phyloP scores from a whole-genome alignment of 2,888 invertebrate genomes.

The Cataglyphis cursor region DNA sequence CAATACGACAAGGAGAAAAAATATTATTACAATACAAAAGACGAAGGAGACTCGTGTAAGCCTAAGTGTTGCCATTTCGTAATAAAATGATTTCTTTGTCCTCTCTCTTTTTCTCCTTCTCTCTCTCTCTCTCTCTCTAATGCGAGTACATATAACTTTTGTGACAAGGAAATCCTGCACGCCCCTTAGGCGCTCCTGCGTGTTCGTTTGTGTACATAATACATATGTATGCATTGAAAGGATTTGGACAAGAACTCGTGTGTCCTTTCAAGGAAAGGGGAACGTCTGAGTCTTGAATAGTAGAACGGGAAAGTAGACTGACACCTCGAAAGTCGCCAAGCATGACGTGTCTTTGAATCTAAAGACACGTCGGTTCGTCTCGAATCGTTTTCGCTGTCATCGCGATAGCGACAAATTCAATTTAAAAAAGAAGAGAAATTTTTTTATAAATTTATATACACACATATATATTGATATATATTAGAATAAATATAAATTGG shows the following conservation, averaged over 20 bases:
- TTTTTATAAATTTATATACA: not conserved
- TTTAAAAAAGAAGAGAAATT: not conserved
- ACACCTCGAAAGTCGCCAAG: constrained; percentile 59
- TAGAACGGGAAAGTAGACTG: constrained; percentile 54
- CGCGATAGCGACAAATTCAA: constrained; percentile 11
- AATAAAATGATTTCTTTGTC: constrained; percentile 81
- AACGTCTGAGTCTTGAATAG: constrained; percentile 35
- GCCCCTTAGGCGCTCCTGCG: constrained; percentile 34
- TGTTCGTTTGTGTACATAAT: constrained; percentile 40
- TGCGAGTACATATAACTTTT: constrained; percentile 66
- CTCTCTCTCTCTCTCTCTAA: constrained; percentile 22
- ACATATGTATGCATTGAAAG: constrained; percentile 74
- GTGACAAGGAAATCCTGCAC: constrained; percentile 65
- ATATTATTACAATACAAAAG: constrained; percentile 78
- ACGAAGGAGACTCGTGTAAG: constrained; percentile 56
- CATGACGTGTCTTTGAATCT: constrained; percentile 72
- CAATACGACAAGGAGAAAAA: constrained; percentile 71
- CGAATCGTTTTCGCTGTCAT: constrained; percentile 2
- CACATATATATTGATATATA: not conserved
- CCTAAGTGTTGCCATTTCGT: constrained; percentile 71
- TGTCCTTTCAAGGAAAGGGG: constrained; percentile 60
- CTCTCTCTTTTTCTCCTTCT: constrained; percentile 33
- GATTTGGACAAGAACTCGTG: constrained; percentile 76
- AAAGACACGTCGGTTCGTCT: constrained; percentile 34
- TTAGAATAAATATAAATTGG: no score